Percentiles rank a stretch among this genome's conserved stretches.
phyloP scores from a whole-genome alignment of 2,797 vertebrate species.

The Leptodactylus fallax region DNA sequence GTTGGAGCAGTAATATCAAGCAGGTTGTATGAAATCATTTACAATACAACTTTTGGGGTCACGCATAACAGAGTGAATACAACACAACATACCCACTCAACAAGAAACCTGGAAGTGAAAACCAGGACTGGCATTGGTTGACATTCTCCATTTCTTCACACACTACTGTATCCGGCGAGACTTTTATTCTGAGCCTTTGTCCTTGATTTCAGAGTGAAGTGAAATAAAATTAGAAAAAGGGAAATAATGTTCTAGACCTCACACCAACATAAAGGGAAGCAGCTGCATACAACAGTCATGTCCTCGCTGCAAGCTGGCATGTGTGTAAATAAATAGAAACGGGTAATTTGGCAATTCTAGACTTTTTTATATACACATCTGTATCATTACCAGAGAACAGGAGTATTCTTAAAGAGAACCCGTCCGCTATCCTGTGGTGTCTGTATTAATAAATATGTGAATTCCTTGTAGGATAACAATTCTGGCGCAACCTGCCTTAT shows the following conservation, averaged over 20 bases:
- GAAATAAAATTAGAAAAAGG: not conserved
- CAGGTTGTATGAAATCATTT: no score
- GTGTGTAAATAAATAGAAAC: not conserved
- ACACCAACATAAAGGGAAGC: not conserved
- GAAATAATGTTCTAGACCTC: not conserved
- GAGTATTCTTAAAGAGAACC: no score
- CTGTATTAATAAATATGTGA: no score
- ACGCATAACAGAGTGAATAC: no score
- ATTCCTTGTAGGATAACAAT: no score
- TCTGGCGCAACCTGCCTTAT: no score
- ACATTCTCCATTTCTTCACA: not conserved
- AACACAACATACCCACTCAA: not conserved
- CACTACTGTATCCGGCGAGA: not conserved
- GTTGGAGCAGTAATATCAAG: no score
- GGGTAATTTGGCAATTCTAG: not conserved
- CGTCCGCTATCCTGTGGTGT: no score
- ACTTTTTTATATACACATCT: not conserved
- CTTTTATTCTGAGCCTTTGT: not conserved
- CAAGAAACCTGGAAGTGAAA: conserved; percentile 4
- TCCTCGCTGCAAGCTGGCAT: not conserved
- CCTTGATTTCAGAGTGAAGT: not conserved
- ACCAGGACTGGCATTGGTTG: not conserved
- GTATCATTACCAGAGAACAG: not conserved
- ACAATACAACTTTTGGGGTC: no score
- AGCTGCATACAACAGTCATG: not conserved